Percentiles rank a stretch among this genome's conserved stretches.
phyloP scores from a whole-genome alignment of 1,140 invertebrate genomes.

The Achroia grisella region DNA sequence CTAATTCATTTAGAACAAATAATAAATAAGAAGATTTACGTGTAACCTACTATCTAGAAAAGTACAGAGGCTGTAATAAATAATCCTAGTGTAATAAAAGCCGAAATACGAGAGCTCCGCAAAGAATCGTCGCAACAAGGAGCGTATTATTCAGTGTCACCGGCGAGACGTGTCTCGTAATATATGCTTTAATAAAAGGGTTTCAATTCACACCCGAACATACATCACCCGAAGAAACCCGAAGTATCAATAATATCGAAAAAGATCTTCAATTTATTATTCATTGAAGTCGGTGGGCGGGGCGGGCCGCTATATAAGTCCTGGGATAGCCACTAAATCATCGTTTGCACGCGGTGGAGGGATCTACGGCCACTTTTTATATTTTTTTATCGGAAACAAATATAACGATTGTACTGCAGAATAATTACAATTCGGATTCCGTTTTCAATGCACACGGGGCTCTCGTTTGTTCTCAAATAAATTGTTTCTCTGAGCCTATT shows the following conservation, averaged over 20 bases:
- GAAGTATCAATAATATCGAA: slow-evolving; percentile 54
- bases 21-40: slow-evolving; percentile 17
- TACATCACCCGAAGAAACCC: slow-evolving; percentile 48
- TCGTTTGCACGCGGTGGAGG: slow-evolving; percentile 29
- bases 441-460: background rate
- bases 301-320: slow-evolving; percentile 37
- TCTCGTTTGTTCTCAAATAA: background rate
- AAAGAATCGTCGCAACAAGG: slow-evolving; percentile 64
- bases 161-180: slow-evolving; percentile 57
- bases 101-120: slow-evolving; percentile 48
- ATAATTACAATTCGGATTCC: background rate
- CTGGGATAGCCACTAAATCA: slow-evolving; percentile 41
- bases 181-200: slow-evolving; percentile 73
- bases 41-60: slow-evolving; percentile 9
- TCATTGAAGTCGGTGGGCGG: slow-evolving; percentile 41
- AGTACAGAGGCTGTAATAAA: slow-evolving; percentile 39
- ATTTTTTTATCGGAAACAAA: slow-evolving; percentile 29
- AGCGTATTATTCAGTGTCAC: slow-evolving; percentile 69
- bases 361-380: slow-evolving; percentile 31
- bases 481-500: background rate
- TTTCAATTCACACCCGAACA: slow-evolving; percentile 55
- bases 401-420: slow-evolving; percentile 14
- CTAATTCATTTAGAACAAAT: slow-evolving; percentile 1
- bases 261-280: slow-evolving; percentile 59
- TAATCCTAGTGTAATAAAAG: slow-evolving; percentile 59